Evolutionary conservation across 1,140 invertebrate genomes (phyloP), one percentile per base, ranked within the genome.

Genomic region (Drosophila melanica): DNA sequence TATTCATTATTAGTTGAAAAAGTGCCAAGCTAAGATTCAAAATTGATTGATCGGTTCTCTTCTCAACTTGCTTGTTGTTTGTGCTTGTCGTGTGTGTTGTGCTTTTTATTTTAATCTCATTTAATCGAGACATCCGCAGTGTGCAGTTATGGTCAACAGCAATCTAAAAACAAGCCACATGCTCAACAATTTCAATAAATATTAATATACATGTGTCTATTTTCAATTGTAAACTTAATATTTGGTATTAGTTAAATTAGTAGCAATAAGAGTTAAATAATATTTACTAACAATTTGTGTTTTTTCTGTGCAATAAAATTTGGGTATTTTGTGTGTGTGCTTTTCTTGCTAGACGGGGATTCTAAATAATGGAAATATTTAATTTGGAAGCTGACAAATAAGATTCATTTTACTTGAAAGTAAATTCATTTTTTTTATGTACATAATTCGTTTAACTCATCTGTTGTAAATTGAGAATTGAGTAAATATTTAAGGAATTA

Each of bases 81-180:
- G 53, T 57, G 37, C 42, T 73, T 44, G 37, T 71, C 27, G 51
- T 58, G 42, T 42, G 35, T 64, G 44, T 47, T 54, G 59, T 47
- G 27, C 47, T 8, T 54, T 63, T 45, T 8, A 48, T 58, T 45
- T 23, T 54, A 0, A 37, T 54, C 41, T 44, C 55, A 23, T 23
- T 47, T 47, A 3, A 23, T n/a, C 16, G 30, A 37, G 44, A 33
- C 6, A 47, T 68, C 59, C 78, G 57, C 45, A 59, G 37, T 58
- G 77, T 82, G 79, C 57, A 76, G 65, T 69, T 65, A 51, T 67
- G 71, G 72, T 65, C 82, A 85, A 85, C 80, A 79, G 48, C 84
- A 60, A 84, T 74, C 67, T 80, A 75, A 80, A 76, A 80, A 76
- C 76, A 69, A 75, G 73, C 75, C 67, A 55, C 74, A 73, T 68